Evolutionary conservation across 1,140 invertebrate genomes (phyloP), one percentile per base, ranked within the genome.

Genomic region (Catajapyx aquilonaris): DNA sequence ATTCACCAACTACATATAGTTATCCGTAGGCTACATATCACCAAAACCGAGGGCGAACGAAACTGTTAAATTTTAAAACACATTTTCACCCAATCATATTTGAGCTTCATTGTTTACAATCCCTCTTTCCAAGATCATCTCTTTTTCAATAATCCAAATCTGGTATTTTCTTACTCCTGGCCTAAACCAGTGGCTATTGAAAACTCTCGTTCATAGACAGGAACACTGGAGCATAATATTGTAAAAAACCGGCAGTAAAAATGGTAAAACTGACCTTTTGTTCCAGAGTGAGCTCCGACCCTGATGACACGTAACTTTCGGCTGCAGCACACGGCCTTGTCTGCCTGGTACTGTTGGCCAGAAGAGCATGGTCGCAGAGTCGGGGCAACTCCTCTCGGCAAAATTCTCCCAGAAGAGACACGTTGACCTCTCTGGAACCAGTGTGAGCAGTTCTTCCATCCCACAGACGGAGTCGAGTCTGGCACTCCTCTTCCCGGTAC

Each of bases 271-370:
- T 28, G 10, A 45, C 36, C n/a, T 23, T 20, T 34, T 67, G 64
- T 44, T 76, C 66, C 23, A 83, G 66, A 2, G 77, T 80, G 17
- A 83, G 55, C 40, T 76, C 69, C 5, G 69, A 60, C 5, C 69
- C 69, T 1, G 63, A 66, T 1, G 76, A 80, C 2, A 81, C 68
- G 57, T 81, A 83, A 52, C 76, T 80, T 49, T 83, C 79, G 0
- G 66, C 59, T 1, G 75, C 62, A 4, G 71, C 70, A 45, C 78
- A 83, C 0, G 77, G 76, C 20, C 76, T 56, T 0, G 76, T 75
- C 17, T 70, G 65, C 35, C 73, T 57, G n/a, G 76, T 76, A 16
- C 70, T 69, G 50, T 79, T 79, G 2, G 69, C 69, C 9, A 81
- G 54, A 2, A 80, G 54, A n/a, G 71, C 69, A 46, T 79, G 75